Conservation (phyloP, 1,140 invertebrate species). For the Gryllus bimaculatus region DNA sequence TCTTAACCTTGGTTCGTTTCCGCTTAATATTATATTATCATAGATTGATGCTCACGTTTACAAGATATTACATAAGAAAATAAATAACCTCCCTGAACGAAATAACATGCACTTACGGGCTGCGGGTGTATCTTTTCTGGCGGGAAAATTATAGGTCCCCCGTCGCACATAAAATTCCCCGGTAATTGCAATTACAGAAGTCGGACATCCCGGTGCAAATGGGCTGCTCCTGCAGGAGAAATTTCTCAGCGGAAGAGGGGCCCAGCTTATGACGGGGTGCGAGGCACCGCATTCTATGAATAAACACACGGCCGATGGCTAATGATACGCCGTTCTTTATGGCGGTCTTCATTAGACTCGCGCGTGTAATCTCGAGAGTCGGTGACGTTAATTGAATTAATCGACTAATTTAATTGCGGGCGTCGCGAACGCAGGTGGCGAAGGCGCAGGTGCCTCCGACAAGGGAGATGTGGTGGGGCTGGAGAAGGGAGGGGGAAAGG, state of each 20-base stretch:
- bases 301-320: neutral
- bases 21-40: too few species aligned
- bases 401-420: neutral
- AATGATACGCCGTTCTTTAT: neutral
- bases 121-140: neutral
- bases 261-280: neutral
- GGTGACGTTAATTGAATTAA: conserved; percentile 1
- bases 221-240: neutral
- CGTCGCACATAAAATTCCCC: neutral
- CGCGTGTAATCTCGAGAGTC: neutral
- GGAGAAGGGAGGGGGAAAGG: too few species aligned
- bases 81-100: neutral
- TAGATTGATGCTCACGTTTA: too few species aligned
- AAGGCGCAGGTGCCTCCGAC: neutral
- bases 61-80: too few species aligned
- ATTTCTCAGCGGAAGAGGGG: neutral
- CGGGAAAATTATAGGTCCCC: neutral
- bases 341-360: neutral
- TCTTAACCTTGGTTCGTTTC: too few species aligned
- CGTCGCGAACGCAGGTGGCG: neutral
- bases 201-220: neutral
- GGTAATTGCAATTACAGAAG: neutral
- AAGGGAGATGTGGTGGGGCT: too few species aligned
- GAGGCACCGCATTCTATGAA: neutral
- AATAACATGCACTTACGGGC: neutral